These are phyloP conservation scores for Notechis scutatus DNA, from an alignment of 2,113 vertebrate species.

Conservation along the genomic window DNA sequence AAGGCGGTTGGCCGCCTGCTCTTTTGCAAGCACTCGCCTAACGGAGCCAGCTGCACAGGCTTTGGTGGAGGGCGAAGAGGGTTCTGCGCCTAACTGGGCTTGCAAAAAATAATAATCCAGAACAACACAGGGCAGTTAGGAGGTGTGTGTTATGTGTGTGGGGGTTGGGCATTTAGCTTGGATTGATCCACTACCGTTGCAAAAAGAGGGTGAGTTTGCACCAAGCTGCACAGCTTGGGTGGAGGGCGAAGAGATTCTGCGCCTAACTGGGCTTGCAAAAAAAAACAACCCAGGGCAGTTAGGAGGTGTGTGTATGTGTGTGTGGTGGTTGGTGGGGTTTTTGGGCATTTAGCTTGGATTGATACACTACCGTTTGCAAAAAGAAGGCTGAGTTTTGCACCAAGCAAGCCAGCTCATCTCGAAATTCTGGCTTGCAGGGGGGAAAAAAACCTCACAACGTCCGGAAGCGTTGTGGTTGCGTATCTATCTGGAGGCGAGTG, in stretches of 20 bases:
- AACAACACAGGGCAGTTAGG: not conserved
- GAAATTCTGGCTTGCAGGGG: not conserved
- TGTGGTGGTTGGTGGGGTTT: too few relatives aligned
- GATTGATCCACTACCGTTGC: not conserved
- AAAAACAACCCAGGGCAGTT: too few relatives aligned
- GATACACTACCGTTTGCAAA: too few relatives aligned
- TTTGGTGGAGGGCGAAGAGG: not conserved
- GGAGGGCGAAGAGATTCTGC: too few relatives aligned
- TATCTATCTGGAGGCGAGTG: not conserved
- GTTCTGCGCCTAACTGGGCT: not conserved
- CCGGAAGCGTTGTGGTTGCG: not conserved
- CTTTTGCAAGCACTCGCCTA: not conserved
- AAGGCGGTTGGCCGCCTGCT: too few relatives aligned
- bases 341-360: too few relatives aligned
- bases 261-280: too few relatives aligned
- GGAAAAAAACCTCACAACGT: not conserved
- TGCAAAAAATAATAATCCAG: not conserved
- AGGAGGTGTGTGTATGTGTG: too few relatives aligned
- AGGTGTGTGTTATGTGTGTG: not conserved
- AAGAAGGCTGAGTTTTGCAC: too few relatives aligned
- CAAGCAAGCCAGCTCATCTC: not conserved
- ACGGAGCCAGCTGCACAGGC: not conserved
- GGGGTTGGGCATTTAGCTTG: not conserved
- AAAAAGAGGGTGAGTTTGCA: not conserved
- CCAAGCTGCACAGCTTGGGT: too few relatives aligned